These are phyloP conservation scores for Ctenodactylus gundi DNA, from an alignment of 2,113 vertebrate species.

Conservation along the genomic window DNA sequence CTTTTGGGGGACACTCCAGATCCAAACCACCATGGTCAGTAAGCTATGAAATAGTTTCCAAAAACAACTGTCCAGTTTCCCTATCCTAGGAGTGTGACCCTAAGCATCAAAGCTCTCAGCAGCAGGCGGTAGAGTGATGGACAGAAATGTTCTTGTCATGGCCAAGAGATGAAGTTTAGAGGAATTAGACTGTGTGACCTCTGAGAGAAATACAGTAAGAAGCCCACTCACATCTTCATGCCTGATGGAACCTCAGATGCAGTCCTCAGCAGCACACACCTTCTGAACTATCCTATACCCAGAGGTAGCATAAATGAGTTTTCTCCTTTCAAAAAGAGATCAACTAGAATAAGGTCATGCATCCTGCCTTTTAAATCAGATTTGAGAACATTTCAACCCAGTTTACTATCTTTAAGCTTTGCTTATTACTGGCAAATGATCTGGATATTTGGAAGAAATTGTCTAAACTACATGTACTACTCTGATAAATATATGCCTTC, in stretches of 20 bases:
- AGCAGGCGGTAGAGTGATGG: background rate
- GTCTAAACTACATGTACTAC: background rate
- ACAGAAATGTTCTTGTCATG: background rate
- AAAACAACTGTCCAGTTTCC: background rate
- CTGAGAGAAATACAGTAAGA: background rate
- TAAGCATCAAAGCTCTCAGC: background rate
- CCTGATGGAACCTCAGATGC: background rate
- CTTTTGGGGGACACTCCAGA: too few relatives aligned
- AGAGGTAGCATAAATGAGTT: background rate
- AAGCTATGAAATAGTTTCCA: background rate
- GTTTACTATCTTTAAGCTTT: conserved; percentile 31
- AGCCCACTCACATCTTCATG: background rate
- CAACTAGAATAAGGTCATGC: background rate
- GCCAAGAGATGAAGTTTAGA: background rate
- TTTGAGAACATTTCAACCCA: background rate
- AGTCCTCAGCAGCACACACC: background rate
- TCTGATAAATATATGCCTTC: background rate
- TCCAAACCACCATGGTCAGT: too few relatives aligned
- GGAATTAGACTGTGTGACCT: background rate
- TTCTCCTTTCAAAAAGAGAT: background rate
- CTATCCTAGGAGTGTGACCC: background rate
- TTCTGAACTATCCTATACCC: background rate
- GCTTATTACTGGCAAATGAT: background rate
- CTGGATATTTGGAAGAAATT: conserved; percentile 5
- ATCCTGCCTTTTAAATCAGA: background rate